Conservation (phyloP, 2,113 vertebrate genomes). For the Elgaria multicarinata region DNA sequence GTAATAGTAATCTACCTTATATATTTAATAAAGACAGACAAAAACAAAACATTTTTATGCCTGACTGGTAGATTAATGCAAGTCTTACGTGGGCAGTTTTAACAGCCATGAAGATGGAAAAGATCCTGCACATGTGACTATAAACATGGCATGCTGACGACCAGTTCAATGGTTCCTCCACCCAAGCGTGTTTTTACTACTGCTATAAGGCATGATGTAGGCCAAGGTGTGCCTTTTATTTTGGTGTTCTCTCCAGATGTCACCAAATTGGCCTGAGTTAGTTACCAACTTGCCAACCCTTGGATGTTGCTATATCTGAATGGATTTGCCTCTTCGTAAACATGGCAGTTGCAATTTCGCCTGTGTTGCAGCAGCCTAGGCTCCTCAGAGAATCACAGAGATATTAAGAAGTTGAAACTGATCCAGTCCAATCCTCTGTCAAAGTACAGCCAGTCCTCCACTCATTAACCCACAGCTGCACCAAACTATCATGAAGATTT, state of each 20-base stretch:
- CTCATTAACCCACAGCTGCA: not conserved
- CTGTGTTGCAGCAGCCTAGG: not conserved
- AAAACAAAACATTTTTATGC: conserved; percentile 53
- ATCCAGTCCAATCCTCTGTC: not conserved
- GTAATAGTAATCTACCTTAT: conserved; percentile 55
- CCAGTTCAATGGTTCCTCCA: conserved; percentile 52
- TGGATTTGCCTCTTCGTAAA: not conserved
- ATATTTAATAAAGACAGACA: conserved; percentile 63
- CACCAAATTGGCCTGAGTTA: not conserved
- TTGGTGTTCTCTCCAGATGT: not conserved
- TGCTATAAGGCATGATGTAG: conserved; percentile 66
- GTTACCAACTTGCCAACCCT: not conserved
- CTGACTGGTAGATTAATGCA: conserved; percentile 43
- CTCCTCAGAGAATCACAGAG: not conserved
- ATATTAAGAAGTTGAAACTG: not conserved
- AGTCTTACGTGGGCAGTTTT: conserved; percentile 51
- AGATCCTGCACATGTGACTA: conserved; percentile 55
- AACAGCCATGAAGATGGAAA: conserved; percentile 65
- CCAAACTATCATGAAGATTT: not conserved
- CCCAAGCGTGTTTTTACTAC: conserved; percentile 55
- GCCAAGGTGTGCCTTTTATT: conserved; percentile 81
- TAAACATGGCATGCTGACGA: conserved; percentile 60
- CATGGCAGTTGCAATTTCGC: not conserved
- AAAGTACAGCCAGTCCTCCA: not conserved
- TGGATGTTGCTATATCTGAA: not conserved